These are phyloP conservation scores for Gymnodraco acuticeps DNA, from an alignment of 2,797 vertebrate species.

Conservation along the genomic window DNA sequence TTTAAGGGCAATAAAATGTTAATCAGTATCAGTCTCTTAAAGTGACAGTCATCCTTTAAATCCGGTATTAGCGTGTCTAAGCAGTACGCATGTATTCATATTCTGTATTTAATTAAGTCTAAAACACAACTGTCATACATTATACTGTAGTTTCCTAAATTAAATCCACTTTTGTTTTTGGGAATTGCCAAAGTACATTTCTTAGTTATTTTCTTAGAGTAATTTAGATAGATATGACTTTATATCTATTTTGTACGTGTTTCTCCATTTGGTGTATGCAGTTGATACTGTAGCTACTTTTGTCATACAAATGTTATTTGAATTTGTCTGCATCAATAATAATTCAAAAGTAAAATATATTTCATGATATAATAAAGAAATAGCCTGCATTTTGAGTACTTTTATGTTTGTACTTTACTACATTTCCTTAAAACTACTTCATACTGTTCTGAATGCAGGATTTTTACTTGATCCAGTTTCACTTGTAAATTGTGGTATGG, in stretches of 20 bases:
- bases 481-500: not conserved
- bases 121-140: constrained; percentile 1
- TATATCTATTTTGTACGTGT: not conserved
- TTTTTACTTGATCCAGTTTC: no score
- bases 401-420: not conserved
- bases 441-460: no score
- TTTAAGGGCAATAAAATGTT: constrained; percentile 58
- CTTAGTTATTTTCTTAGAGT: not conserved
- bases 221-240: not conserved
- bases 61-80: constrained; percentile 47
- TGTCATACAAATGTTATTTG: not conserved
- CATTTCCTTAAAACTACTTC: not conserved
- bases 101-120: constrained; percentile 39
- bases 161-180: not conserved
- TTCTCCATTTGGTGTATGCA: not conserved
- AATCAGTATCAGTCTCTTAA: constrained; percentile 49
- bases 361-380: not conserved
- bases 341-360: not conserved
- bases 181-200: not conserved
- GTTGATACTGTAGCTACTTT: not conserved
- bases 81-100: constrained; percentile 36
- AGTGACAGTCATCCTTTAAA: constrained; percentile 55
- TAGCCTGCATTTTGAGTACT: not conserved
- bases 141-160: not conserved
- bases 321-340: not conserved